phyloP scores from a whole-genome alignment of 1,140 invertebrate species.

The Bombus ignitus region DNA sequence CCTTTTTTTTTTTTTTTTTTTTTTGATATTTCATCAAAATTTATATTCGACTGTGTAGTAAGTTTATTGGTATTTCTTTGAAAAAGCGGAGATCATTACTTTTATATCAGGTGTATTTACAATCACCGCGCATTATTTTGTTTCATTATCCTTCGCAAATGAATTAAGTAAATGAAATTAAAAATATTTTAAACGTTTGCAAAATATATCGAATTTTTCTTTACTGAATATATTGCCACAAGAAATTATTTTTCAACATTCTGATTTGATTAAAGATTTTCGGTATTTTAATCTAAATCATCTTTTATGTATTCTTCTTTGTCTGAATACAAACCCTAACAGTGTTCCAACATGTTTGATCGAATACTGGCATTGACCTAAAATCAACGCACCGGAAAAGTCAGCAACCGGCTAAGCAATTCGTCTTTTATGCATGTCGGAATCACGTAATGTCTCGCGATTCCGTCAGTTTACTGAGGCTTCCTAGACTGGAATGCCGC shows the following conservation, averaged over 20 bases:
- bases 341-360: slow-evolving; percentile 49
- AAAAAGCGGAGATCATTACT: neutral
- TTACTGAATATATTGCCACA: too few species aligned
- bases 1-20: neutral
- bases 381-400: slow-evolving; percentile 74
- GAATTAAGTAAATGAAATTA: neutral
- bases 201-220: too few species aligned
- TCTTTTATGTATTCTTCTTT: neutral
- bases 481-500: slow-evolving; percentile 68
- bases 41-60: neutral
- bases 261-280: neutral
- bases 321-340: neutral
- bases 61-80: neutral
- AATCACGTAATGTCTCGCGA: slow-evolving; percentile 75
- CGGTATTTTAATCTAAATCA: neutral
- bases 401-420: slow-evolving; percentile 80
- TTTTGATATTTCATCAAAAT: neutral
- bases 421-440: slow-evolving; percentile 76
- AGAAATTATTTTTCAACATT: too few species aligned
- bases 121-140: too few species aligned
- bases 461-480: slow-evolving; percentile 67
- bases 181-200: too few species aligned
- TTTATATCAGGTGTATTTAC: neutral
- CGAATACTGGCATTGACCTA: slow-evolving; percentile 73
- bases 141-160: neutral